Base-by-base conservation (phyloP, 2,888 invertebrate genomes). In the Luffia ferchaultella region DNA sequence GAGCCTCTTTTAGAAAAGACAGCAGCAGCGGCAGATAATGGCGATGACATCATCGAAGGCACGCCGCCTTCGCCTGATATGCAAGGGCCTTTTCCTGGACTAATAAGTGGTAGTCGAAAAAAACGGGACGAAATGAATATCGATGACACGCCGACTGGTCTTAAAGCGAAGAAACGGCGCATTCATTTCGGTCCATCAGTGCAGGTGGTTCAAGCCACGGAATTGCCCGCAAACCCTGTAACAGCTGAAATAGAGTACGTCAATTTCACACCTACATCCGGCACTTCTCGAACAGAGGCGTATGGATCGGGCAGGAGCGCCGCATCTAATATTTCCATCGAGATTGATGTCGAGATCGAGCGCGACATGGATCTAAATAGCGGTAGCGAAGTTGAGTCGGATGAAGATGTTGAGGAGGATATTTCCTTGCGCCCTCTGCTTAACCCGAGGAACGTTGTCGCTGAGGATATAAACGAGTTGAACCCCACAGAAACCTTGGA, bases 11-110 rank as follows among this genome's bases (percentile, higher is more conserved):
- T n/a, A n/a, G n/a, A n/a, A n/a, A n/a, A n/a, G n/a, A n/a, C n/a
- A n/a, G n/a, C n/a, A n/a, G n/a, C n/a, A n/a, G n/a, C n/a, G n/a
- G n/a, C n/a, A n/a, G 46, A 48, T 48, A 42, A 41, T 48, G 48
- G 17, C 42, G 48, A 48, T 48, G 41, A 48, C 48, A 42, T 48
- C 48, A 48, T 48, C 48, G 48, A 48, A 48, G 48, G 48, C 48
- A 48, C 48, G 48, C 48, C 46, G 16, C 46, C 46, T 17, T 17
- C 16, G 18, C 18, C 17, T 45, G 17, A 45, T 18, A 16, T 17
- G 46, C 17, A 45, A 45, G 46, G 18, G 16, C 5, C 46, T 45
- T 45, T 45, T 18, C 46, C 18, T 18, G 46, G 46, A 17, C 16
- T n/a, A n/a, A n/a, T n/a, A n/a, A n/a, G n/a, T n/a, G n/a, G n/a